These are phyloP conservation scores for Metridium senile DNA, from an alignment of 92 coral and sea anemone genomes.

Conservation along the genomic window DNA sequence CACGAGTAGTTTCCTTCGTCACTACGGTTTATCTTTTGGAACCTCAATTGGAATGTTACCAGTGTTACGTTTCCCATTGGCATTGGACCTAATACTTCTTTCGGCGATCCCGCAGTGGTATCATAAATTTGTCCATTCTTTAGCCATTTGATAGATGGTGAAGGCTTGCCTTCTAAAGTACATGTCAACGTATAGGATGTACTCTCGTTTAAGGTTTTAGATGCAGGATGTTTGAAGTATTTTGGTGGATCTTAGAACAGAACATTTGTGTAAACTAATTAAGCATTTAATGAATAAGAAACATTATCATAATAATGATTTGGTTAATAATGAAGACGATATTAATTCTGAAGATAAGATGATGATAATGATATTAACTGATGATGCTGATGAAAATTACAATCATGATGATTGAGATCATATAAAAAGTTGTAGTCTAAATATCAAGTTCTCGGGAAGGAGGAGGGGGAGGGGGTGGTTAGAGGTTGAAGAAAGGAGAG, in stretches of 20 bases:
- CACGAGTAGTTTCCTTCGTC: constrained; percentile 15
- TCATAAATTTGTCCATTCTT: background rate
- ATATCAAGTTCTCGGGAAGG: no score
- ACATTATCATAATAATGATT: no score
- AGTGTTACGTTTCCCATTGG: constrained; percentile 7
- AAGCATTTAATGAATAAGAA: no score
- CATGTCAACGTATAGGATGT: constrained; percentile 23
- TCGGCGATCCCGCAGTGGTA: background rate
- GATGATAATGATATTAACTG: no score
- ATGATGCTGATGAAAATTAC: no score
- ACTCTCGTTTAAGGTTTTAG: background rate
- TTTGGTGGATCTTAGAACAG: constrained; percentile 3
- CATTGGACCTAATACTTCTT: background rate
- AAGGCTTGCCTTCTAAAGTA: constrained; percentile 1
- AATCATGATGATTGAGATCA: no score
- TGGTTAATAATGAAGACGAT: no score
- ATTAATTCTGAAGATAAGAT: no score
- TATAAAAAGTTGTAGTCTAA: no score
- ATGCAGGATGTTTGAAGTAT: constrained; percentile 9
- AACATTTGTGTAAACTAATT: background rate
- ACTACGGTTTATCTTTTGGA: constrained; percentile 12
- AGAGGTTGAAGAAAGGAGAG: no score
- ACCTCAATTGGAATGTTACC: constrained; percentile 2
- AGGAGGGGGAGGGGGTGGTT: no score
- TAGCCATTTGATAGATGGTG: constrained; percentile 21